Conservation (phyloP, 2,797 vertebrate genomes). For the Neomorphus geoffroyi region DNA sequence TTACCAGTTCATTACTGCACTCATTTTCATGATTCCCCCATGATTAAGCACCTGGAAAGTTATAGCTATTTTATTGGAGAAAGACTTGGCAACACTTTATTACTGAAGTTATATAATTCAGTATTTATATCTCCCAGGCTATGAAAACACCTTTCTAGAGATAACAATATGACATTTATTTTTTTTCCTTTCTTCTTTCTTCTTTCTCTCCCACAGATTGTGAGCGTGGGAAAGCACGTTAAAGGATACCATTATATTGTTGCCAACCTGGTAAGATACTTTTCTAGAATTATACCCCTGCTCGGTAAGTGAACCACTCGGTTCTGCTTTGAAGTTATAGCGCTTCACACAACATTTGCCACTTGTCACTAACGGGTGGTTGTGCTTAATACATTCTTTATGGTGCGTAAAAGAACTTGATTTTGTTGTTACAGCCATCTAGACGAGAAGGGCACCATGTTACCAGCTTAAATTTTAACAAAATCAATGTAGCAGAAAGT, state of each 20-base stretch:
- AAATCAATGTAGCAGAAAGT: background rate
- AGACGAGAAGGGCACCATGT: background rate
- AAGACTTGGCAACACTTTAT: background rate
- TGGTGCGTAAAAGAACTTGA: background rate
- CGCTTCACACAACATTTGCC: background rate
- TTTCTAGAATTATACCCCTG: constrained; percentile 57
- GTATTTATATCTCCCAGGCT: background rate
- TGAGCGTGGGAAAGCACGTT: constrained; percentile 97
- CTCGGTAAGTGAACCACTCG: constrained; percentile 13
- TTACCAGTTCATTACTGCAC: background rate
- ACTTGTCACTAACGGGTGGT: background rate
- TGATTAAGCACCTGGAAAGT: background rate
- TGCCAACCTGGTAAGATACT: constrained; percentile 93
- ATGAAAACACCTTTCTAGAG: background rate
- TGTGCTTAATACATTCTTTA: background rate
- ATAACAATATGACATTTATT: background rate
- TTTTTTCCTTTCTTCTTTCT: background rate
- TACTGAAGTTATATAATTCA: background rate
- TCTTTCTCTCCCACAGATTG: constrained; percentile 82
- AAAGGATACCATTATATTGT: constrained; percentile 99
- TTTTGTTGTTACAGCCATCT: background rate
- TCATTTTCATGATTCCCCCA: background rate
- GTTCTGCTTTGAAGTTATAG: background rate
- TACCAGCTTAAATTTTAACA: background rate
- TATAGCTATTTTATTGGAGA: background rate